Evolutionary conservation across 2,888 invertebrate genomes (phyloP).

Genomic region (Sphecodes monilicornis): DNA sequence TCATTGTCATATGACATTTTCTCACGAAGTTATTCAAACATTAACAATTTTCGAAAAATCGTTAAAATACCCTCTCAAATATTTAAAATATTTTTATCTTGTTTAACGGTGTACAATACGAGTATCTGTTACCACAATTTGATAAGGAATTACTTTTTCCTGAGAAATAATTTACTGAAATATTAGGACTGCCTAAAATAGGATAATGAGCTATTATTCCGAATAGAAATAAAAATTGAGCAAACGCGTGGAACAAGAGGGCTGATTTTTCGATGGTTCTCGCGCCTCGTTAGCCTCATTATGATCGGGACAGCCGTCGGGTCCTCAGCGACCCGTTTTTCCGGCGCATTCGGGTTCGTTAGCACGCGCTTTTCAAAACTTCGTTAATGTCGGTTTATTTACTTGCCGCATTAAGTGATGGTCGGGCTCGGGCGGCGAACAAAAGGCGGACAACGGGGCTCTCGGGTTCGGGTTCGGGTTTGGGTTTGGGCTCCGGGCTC

Average conservation of each 20-base stretch:
- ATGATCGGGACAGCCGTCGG: not conserved
- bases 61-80: too few species aligned
- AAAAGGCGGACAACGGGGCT: constrained; percentile 25
- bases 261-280: not conserved
- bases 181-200: too few species aligned
- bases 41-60: too few species aligned
- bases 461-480: not conserved
- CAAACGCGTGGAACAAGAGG: not conserved
- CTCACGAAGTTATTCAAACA: too few species aligned
- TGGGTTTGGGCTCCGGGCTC: not conserved
- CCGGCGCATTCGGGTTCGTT: not conserved
- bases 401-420: not conserved
- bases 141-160: too few species aligned
- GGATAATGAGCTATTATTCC: too few species aligned
- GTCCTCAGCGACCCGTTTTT: not conserved
- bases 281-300: not conserved
- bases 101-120: too few species aligned
- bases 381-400: constrained; percentile 16
- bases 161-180: too few species aligned
- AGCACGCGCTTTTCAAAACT: not conserved
- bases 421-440: constrained; percentile 7
- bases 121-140: too few species aligned
- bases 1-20: too few species aligned
- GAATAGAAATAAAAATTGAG: not conserved
- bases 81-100: too few species aligned